phyloP scores from a whole-genome alignment of 1,140 invertebrate species.

The Drosophila sproati region DNA sequence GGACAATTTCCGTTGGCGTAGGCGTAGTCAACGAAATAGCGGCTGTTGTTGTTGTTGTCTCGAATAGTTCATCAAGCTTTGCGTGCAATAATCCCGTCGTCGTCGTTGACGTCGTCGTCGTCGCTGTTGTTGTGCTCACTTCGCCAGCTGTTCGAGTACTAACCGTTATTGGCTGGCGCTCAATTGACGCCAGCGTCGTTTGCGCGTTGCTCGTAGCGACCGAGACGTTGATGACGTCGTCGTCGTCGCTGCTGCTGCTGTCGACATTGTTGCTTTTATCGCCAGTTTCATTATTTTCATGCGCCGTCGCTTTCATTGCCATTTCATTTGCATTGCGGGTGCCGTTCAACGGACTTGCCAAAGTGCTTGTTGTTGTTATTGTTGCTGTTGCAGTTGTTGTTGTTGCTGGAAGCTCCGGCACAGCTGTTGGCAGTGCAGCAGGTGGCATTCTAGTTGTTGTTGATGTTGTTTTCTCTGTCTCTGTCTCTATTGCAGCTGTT shows the following conservation, averaged over 20 bases:
- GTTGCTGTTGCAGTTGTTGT: slow-evolving; percentile 8
- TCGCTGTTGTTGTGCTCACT: slow-evolving; percentile 46
- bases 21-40: slow-evolving; percentile 36
- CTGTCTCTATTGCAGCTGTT: slow-evolving; percentile 23
- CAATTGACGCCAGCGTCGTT: slow-evolving; percentile 44
- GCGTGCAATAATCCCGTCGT: slow-evolving; percentile 21
- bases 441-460: slow-evolving; percentile 12
- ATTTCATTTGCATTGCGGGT: slow-evolving; percentile 49
- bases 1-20: slow-evolving; percentile 68
- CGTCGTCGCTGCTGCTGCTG: slow-evolving; percentile 42
- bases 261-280: slow-evolving; percentile 48
- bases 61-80: slow-evolving; percentile 43
- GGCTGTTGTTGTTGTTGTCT: slow-evolving; percentile 14
- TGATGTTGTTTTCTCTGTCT: slow-evolving; percentile 9
- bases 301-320: slow-evolving; percentile 58
- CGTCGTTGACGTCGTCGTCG: slow-evolving; percentile 28
- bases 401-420: slow-evolving; percentile 4
- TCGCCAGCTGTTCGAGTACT: slow-evolving; percentile 71
- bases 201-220: slow-evolving; percentile 26
- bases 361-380: slow-evolving; percentile 21
- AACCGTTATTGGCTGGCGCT: slow-evolving; percentile 56
- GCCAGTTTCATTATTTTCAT: slow-evolving; percentile 39
- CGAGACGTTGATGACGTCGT: slow-evolving; percentile 35
- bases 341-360: slow-evolving; percentile 42
- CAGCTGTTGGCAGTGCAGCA: slow-evolving; percentile 36